phyloP scores from a whole-genome alignment of 2,888 invertebrate genomes.

The Sarcophaga subvicina region DNA sequence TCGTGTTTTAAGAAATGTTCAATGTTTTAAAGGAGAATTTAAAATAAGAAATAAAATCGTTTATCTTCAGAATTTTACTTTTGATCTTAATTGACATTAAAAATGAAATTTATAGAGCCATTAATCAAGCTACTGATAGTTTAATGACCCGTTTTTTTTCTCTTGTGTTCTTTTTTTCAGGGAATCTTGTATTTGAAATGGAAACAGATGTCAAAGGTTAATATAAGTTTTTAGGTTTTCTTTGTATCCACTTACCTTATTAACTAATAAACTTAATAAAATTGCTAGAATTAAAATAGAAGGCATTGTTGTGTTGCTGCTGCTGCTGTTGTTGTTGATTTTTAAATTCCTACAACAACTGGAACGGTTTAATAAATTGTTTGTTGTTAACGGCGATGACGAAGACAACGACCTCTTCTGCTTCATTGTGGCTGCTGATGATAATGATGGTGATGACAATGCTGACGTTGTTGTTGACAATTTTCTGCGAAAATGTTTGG shows the following conservation, averaged over 20 bases:
- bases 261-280: slow-evolving; percentile 79
- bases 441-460: not conserved
- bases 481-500: slow-evolving; percentile 81
- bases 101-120: too few relatives aligned
- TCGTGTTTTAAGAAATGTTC: too few relatives aligned
- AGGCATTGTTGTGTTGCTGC: slow-evolving; percentile 55
- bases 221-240: not conserved
- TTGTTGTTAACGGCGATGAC: slow-evolving; percentile 12
- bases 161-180: not conserved
- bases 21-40: too few relatives aligned
- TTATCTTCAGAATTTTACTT: too few relatives aligned
- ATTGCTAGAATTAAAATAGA: slow-evolving; percentile 73
- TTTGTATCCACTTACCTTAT: slow-evolving; percentile 76
- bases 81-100: too few relatives aligned
- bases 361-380: slow-evolving; percentile 48
- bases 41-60: too few relatives aligned
- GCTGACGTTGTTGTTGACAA: slow-evolving; percentile 68
- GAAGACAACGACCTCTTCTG: not conserved
- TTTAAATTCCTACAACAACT: slow-evolving; percentile 43
- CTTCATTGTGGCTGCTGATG: slow-evolving; percentile 12
- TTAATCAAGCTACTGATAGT: not conserved
- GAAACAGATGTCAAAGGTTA: not conserved
- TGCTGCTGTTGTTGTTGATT: not conserved
- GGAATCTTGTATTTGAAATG: not conserved
- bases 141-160: not conserved